Evolutionary conservation across 2,888 invertebrate species (phyloP).

Genomic region (Calameuta filiformis): DNA sequence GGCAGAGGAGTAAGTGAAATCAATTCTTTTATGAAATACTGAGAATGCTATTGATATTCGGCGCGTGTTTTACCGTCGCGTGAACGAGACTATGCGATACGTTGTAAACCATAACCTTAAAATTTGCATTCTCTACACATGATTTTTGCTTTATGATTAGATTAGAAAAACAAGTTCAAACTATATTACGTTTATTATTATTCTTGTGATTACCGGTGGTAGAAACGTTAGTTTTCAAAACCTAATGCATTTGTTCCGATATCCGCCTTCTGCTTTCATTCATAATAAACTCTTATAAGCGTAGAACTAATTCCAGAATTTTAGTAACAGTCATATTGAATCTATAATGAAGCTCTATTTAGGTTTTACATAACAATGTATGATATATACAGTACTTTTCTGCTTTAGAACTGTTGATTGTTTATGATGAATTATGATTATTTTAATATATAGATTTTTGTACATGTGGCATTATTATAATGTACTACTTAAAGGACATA

Average conservation of each 20-base stretch:
- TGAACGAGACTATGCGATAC: neutral
- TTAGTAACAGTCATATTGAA: neutral
- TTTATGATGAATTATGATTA: neutral
- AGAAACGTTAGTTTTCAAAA: neutral
- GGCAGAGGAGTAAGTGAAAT: conserved; percentile 47
- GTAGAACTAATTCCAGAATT: neutral
- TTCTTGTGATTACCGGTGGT: neutral
- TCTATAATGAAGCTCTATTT: neutral
- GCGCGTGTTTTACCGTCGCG: neutral
- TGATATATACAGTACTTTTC: neutral
- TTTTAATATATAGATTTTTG: neutral
- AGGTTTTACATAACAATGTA: neutral
- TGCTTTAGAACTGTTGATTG: neutral
- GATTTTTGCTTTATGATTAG: neutral
- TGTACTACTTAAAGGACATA: neutral
- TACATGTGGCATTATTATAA: neutral
- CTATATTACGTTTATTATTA: neutral
- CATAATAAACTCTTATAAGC: neutral
- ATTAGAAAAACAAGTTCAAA: neutral
- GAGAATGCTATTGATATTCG: neutral
- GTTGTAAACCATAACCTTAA: neutral
- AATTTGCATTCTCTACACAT: neutral
- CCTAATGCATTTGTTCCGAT: neutral
- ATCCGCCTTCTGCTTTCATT: neutral
- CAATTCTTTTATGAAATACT: neutral